Conservation (phyloP, 2,888 invertebrate species). For the Hirtodrosophila trivittata region DNA sequence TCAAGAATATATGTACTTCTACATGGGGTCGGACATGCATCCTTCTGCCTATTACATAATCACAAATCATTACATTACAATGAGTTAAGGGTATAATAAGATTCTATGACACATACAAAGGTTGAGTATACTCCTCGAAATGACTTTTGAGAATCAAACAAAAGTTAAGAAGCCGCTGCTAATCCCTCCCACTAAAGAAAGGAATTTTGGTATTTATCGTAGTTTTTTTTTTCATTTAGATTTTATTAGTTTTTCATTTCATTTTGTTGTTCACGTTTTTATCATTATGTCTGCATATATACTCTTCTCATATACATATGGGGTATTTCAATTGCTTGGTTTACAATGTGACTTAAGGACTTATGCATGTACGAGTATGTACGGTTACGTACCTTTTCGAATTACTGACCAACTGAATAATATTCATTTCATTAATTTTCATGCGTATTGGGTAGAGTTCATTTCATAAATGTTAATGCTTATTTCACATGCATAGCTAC, state of each 20-base stretch:
- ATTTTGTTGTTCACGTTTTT: slow-evolving; percentile 35
- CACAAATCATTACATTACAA: too few relatives aligned
- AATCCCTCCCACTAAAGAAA: too few relatives aligned
- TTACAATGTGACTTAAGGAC: slow-evolving; percentile 35
- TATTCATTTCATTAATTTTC: slow-evolving; percentile 22
- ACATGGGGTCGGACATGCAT: too few relatives aligned
- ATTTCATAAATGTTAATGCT: slow-evolving; percentile 60
- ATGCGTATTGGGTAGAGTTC: slow-evolving; percentile 18
- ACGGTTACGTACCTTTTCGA: neutral
- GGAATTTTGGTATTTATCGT: too few relatives aligned
- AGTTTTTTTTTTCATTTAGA: too few relatives aligned
- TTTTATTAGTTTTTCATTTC: slow-evolving; percentile 35
- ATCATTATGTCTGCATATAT: slow-evolving; percentile 33
- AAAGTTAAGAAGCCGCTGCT: too few relatives aligned
- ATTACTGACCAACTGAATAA: slow-evolving; percentile 33
- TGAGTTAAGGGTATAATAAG: too few relatives aligned
- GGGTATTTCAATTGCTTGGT: slow-evolving; percentile 39
- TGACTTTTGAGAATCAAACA: too few relatives aligned
- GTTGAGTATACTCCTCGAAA: too few relatives aligned
- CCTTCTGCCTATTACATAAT: too few relatives aligned
- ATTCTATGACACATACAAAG: too few relatives aligned
- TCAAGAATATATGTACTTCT: too few relatives aligned
- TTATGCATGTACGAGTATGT: slow-evolving; percentile 10
- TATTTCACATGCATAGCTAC: slow-evolving; percentile 54
- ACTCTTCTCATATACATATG: slow-evolving; percentile 28